Evolutionary conservation across 2,113 vertebrate genomes (phyloP).

Genomic region (Trichomycterus rosablanca): DNA sequence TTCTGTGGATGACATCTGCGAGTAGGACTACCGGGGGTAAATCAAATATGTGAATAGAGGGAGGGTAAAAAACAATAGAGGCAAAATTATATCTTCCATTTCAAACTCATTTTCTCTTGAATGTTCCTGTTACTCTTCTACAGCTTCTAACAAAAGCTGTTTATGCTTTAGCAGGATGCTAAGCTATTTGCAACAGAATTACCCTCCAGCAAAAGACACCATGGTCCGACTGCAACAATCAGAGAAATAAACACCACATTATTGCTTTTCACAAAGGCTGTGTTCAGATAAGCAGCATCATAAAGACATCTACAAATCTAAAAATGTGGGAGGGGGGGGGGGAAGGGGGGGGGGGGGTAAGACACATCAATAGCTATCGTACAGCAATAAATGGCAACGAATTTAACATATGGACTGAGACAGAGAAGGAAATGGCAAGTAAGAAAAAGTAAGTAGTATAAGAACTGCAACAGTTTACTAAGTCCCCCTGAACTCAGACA

Average conservation of each 20-base stretch:
- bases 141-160: conserved; percentile 54
- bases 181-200: conserved; percentile 42
- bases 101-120: conserved; percentile 56
- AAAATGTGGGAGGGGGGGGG: no score
- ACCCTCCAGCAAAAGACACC: conserved; percentile 52
- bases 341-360: no score
- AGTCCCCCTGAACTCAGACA: no score
- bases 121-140: conserved; percentile 55
- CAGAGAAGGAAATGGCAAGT: no score
- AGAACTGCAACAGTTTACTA: no score
- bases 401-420: no score
- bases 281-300: conserved; percentile 34
- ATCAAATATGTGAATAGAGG: conserved; percentile 61
- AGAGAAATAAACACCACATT: conserved; percentile 44
- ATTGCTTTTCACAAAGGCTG: conserved; percentile 52
- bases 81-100: conserved; percentile 52
- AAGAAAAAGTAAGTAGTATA: no score
- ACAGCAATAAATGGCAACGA: no score
- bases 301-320: no score
- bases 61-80: conserved; percentile 42
- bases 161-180: conserved; percentile 57
- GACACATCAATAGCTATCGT: no score
- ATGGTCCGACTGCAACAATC: conserved; percentile 52
- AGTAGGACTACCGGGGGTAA: conserved; percentile 60
- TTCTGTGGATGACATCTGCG: conserved; percentile 62